Percentiles rank a stretch among this genome's conserved stretches.
Conservation (phyloP, 23 tunicate genomes). For the Ciona savignyi region DNA sequence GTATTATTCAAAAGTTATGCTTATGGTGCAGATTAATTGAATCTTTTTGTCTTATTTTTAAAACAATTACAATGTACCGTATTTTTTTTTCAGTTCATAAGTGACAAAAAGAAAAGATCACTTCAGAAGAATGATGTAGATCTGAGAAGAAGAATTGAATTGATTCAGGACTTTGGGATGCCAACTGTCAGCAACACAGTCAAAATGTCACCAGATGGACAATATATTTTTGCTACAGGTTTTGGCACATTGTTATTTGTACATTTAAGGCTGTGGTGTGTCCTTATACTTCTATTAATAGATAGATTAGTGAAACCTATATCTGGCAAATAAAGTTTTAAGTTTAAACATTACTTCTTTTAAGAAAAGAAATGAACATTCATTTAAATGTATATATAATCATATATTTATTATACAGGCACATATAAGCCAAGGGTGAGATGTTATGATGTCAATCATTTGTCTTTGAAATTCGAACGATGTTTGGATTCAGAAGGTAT, state of each 20-base stretch:
- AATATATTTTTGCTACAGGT: conserved; percentile 91
- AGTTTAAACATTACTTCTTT: too few species aligned
- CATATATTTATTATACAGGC: conserved; percentile 20
- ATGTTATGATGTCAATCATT: conserved; percentile 86
- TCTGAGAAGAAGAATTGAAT: conserved; percentile 83
- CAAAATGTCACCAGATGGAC: conserved; percentile 67
- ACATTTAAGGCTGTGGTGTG: too few species aligned
- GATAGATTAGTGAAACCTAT: too few species aligned
- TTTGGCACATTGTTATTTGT: background rate
- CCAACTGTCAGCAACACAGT: conserved; percentile 85
- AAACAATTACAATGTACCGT: too few species aligned
- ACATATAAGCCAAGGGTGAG: conserved; percentile 88
- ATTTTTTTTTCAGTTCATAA: conserved; percentile 29
- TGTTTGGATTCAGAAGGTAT: conserved; percentile 89
- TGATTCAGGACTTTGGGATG: conserved; percentile 95
- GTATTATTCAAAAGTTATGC: too few species aligned
- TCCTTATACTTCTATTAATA: too few species aligned
- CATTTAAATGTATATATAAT: too few species aligned
- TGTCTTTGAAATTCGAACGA: conserved; percentile 92
- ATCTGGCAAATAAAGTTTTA: too few species aligned
- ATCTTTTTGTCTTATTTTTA: too few species aligned
- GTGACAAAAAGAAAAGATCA: conserved; percentile 49
- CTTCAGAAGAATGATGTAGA: conserved; percentile 66
- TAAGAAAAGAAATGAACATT: too few species aligned
- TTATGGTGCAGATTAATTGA: too few species aligned